Evolutionary conservation across 2,888 invertebrate species (phyloP).

Genomic region (Anticlea derivata): DNA sequence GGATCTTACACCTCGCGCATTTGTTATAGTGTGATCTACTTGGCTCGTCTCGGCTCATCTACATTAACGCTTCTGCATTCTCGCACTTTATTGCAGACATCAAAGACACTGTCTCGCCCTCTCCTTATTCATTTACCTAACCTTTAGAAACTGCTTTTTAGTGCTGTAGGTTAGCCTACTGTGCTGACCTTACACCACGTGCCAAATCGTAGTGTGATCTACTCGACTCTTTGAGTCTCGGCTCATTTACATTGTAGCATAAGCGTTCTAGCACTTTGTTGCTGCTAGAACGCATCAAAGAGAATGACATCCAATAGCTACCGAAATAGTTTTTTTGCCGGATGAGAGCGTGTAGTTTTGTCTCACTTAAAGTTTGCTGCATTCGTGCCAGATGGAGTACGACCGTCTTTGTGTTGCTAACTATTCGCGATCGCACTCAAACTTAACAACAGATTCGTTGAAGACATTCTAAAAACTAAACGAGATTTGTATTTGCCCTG

Average conservation of each 20-base stretch:
- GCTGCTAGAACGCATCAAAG: conserved; percentile 1
- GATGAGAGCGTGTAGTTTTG: not conserved
- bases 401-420: too few species aligned
- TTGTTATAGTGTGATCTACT: conserved; percentile 9
- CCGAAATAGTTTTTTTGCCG: too few species aligned
- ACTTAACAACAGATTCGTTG: too few species aligned
- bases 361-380: not conserved
- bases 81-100: conserved; percentile 2
- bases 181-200: conserved; percentile 16
- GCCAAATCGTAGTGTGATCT: conserved; percentile 13
- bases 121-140: not conserved
- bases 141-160: not conserved
- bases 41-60: conserved; percentile 1
- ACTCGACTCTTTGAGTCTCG: conserved; percentile 6
- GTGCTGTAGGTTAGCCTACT: not conserved
- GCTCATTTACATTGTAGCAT: conserved; percentile 15
- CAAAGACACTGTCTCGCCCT: not conserved
- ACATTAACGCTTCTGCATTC: conserved; percentile 3
- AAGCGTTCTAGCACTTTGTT: not conserved
- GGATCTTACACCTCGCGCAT: not conserved
- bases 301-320: too few species aligned
- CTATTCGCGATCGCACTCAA: too few species aligned
- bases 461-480: too few species aligned
- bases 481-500: too few species aligned
- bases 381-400: not conserved